Conservation (phyloP, 2,888 invertebrate genomes). For the Cyclophora albipunctata region DNA sequence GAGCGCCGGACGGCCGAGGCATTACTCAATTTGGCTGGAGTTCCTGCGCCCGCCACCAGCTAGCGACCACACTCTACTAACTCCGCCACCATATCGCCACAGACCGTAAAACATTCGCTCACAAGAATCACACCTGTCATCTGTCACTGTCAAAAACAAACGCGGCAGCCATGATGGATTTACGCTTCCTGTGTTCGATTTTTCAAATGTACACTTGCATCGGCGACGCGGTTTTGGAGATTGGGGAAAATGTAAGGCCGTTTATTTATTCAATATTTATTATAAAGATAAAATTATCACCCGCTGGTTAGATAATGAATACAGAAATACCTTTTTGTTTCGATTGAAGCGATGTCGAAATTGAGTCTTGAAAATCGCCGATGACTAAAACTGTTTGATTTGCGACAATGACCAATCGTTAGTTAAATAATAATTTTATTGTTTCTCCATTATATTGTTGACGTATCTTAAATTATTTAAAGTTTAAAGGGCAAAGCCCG, state of each 20-base stretch:
- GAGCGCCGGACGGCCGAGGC: constrained; percentile 71
- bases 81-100: background rate
- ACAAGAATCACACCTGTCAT: background rate
- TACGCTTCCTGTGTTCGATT: too few relatives aligned
- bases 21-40: constrained; percentile 65
- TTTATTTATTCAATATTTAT: too few relatives aligned
- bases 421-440: constrained; percentile 7
- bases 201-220: background rate
- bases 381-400: constrained; percentile 16
- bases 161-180: background rate
- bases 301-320: too few relatives aligned
- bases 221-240: too few relatives aligned
- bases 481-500: constrained; percentile 35
- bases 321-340: too few relatives aligned
- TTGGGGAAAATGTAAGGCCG: too few relatives aligned
- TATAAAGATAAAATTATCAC: too few relatives aligned
- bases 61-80: constrained; percentile 12
- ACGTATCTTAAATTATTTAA: constrained; percentile 8
- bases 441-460: constrained; percentile 2
- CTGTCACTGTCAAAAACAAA: background rate
- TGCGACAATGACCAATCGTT: constrained; percentile 25
- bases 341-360: too few relatives aligned
- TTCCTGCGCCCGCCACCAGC: constrained; percentile 26
- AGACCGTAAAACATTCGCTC: background rate
- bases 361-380: too few relatives aligned